Conservation (phyloP, 2,888 invertebrate species). For the Perithous albicinctus region DNA sequence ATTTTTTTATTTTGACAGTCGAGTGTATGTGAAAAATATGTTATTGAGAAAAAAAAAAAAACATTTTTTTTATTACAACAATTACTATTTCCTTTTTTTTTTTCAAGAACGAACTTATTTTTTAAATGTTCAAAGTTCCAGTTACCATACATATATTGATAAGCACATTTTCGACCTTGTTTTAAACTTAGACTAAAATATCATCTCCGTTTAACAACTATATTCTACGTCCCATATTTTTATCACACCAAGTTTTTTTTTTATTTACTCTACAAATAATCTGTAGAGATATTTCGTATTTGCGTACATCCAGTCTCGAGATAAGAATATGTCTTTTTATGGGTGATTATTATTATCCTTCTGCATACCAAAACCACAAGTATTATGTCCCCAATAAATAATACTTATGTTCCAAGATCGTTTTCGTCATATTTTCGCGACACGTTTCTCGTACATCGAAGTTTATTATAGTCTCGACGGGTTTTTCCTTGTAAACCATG, state of each 20-base stretch:
- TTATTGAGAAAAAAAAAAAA: too few relatives aligned
- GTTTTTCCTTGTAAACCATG: slow-evolving; percentile 17
- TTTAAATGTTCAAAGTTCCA: too few relatives aligned
- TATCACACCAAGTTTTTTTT: too few relatives aligned
- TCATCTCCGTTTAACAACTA: too few relatives aligned
- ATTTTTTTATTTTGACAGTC: too few relatives aligned
- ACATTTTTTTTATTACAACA: too few relatives aligned
- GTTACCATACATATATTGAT: too few relatives aligned
- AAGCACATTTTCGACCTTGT: too few relatives aligned
- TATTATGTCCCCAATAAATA: not conserved
- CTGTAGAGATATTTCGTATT: not conserved
- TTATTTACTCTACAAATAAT: not conserved
- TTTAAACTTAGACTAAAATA: too few relatives aligned
- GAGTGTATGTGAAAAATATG: not conserved
- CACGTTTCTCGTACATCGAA: slow-evolving; percentile 7
- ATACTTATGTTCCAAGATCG: not conserved
- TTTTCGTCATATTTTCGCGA: not conserved
- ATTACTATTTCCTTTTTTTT: too few relatives aligned
- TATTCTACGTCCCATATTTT: too few relatives aligned
- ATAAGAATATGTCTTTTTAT: not conserved
- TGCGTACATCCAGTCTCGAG: not conserved
- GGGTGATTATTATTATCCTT: not conserved
- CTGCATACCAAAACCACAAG: not conserved
- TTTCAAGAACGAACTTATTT: too few relatives aligned
- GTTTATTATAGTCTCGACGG: not conserved